Evolutionary conservation across 2,797 vertebrate species (phyloP), one percentile per base, ranked within the genome.

Genomic region (Cyprinodon diabolis): DNA sequence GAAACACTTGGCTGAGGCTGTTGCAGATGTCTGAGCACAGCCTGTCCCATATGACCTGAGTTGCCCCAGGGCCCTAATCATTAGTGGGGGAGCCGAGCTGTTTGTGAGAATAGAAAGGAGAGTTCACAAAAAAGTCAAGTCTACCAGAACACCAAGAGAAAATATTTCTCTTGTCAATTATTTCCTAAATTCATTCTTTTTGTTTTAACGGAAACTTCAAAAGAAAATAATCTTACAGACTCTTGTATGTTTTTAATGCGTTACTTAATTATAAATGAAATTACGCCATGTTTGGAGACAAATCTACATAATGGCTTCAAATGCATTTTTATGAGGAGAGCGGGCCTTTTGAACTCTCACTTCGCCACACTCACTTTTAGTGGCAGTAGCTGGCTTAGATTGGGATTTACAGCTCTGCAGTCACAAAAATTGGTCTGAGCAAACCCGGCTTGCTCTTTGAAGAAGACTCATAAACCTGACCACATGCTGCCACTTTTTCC

Each of bases 401-500:
- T 87, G 82, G 89, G 86, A 95, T 94, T 95, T 95, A 95, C 89
- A 84, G 89, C 93, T 86, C 87, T 90, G 85, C 90, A 87, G 93
- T 86, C 88, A 84, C 90, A 84, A 90, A 93, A 88, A 95, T 91
- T 94, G 93, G 89, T 86, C 79, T 72, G 86, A 89, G 92, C 86
- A 88, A 91, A 84, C 90, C 89, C 86, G 83, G 88, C 90, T 68
- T 73, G 79, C 90, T 91, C 92, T 94, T 95, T 96, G 91, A 93
- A 94, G 91, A 94, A 90, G 88, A 84, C 83, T 87, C 90, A 92
- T 96, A 95, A 96, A 95, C 85, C 91, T 94, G 91, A 92, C 94
- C 95, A 95, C 96, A 96, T 94, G 91, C 92, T 92, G 90, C 91
- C 84, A 93, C 94, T 95, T 94, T 91, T 91, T 91, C 90, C 87